These are phyloP conservation scores for Brachionus calyciflorus DNA, from an alignment of 1,140 invertebrate species.

Conservation along the genomic window DNA sequence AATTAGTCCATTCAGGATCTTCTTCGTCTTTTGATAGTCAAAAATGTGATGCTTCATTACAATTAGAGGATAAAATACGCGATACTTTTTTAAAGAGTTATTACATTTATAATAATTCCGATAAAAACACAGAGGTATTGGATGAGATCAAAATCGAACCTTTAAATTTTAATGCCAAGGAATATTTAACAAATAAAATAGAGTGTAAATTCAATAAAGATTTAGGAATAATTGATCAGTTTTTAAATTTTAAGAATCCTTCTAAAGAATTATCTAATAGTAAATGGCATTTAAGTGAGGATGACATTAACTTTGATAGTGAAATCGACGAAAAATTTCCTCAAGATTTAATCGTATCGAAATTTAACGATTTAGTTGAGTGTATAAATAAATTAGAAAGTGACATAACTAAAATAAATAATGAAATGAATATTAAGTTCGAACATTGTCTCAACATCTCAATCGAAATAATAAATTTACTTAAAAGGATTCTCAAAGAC, in stretches of 20 bases:
- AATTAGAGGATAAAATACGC: not conserved
- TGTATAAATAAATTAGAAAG: not conserved
- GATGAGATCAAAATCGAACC: conserved; percentile 28
- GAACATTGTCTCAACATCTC: conserved; percentile 27
- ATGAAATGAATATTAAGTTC: conserved; percentile 5
- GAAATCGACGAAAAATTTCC: too few relatives aligned
- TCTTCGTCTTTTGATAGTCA: not conserved
- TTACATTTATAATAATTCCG: not conserved
- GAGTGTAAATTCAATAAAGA: not conserved
- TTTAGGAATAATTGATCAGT: not conserved
- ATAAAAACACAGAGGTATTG: not conserved
- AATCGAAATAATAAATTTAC: not conserved
- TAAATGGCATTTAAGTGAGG: not conserved
- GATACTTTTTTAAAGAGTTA: conserved; percentile 19
- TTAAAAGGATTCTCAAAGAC: conserved; percentile 1
- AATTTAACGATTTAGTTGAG: not conserved
- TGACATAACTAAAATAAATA: not conserved
- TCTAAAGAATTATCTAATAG: not conserved
- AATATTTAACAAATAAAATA: not conserved
- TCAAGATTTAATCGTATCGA: not conserved
- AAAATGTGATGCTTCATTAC: not conserved
- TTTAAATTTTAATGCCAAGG: not conserved
- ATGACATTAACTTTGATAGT: not conserved
- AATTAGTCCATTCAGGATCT: not conserved
- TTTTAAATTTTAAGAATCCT: not conserved